Evolutionary conservation across 2,797 vertebrate species (phyloP), one percentile per base, ranked within the genome.

Genomic region (Crax fasciolata): DNA sequence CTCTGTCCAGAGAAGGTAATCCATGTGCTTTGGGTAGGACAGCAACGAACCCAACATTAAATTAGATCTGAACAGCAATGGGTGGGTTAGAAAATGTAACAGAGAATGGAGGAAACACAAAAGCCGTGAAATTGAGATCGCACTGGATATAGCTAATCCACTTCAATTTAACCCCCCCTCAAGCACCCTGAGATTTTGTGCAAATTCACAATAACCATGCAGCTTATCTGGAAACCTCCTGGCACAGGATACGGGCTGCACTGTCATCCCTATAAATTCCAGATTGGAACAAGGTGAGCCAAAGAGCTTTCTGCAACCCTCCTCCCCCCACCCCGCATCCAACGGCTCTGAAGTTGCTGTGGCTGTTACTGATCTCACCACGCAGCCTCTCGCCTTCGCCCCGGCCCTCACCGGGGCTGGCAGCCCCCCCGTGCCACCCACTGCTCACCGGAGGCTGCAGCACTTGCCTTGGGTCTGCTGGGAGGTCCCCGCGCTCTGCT

Each of bases 381-480:
- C 35, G 35, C 46, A 13, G 13, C 3, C 32, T 46, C 52, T 7
- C 57, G 39, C 30, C 43, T 25, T 43, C 39, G 39, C 19, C 44
- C 63, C n/a, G 4, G 19, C n/a, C 68, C 52, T 13, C 4, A 25
- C 13, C 28, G 15, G 61, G 61, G 61, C 19, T 30, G 13, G 28
- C 41, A 59, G 73, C 66, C 59, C 41, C 15, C 27, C 41, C 16
- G 38, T 5, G 24, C 28, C 25, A 59, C 63, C 2, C 59, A 7
- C 39, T 11, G 28, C 48, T 14, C 1, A 48, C 13, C 51, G 55
- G 32, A 48, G 49, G 75, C 20, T 2, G 23, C 25, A 74, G 76
- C 66, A 81, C 90, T 94, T 96, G 93, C 91, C 95, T 94, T 73
- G 88, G 5, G 43, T 65, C 79, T 6, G 87, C 62, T 61, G 76